These are phyloP conservation scores for Archocentrus centrarchus DNA, from an alignment of 2,113 vertebrate species.

Conservation along the genomic window DNA sequence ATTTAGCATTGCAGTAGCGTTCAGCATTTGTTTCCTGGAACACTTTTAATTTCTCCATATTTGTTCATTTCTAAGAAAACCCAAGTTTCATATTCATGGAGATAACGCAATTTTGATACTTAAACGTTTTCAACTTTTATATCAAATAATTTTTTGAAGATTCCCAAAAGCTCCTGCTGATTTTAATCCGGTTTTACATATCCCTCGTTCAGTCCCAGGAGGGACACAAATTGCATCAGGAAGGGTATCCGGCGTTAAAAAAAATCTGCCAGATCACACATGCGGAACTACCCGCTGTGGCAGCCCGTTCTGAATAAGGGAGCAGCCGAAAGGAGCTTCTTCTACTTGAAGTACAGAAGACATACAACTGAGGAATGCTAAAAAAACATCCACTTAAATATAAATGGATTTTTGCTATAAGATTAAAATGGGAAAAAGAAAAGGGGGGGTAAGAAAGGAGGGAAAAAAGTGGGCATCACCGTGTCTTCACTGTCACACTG, in stretches of 20 bases:
- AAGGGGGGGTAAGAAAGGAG: neutral
- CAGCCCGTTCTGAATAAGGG: neutral
- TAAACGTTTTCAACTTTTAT: neutral
- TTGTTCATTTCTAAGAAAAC: neutral
- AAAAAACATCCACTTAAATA: no score
- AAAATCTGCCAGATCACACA: neutral
- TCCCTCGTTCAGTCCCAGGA: neutral
- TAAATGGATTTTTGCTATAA: no score
- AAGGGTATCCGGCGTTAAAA: neutral
- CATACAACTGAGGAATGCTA: no score
- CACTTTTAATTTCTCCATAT: neutral
- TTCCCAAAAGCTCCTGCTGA: neutral
- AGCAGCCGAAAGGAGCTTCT: neutral
- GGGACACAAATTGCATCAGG: neutral
- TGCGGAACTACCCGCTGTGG: neutral
- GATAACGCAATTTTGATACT: neutral
- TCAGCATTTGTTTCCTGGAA: neutral
- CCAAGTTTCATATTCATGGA: neutral
- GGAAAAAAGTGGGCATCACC: neutral
- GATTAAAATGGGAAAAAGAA: no score
- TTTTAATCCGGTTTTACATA: neutral
- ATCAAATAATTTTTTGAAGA: neutral
- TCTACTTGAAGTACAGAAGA: neutral
- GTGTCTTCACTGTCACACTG: neutral
- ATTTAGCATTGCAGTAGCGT: neutral